Evolutionary conservation across 2,113 vertebrate genomes (phyloP), one percentile per base, ranked within the genome.

Genomic region (Dipodomys stephensi): DNA sequence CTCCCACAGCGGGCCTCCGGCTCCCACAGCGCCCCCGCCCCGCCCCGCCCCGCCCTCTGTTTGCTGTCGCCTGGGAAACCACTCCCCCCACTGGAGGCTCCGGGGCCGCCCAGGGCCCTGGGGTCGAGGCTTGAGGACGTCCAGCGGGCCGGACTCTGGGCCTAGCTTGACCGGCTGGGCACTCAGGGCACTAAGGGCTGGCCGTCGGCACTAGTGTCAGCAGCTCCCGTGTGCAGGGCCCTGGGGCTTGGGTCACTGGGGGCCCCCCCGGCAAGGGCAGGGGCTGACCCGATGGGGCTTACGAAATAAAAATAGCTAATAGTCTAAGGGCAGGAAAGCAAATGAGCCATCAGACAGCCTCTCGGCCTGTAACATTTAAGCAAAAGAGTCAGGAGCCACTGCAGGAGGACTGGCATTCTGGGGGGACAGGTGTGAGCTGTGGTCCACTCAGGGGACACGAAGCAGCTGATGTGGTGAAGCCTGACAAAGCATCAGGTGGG

Each of bases 1-100:
- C 94, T 97, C 77, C 86, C 68, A 0, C 0, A 22, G 28, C 88
- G 83, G 96, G n/a, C n/a, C 97, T 91, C 76, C 83, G 83, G 92
- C 86, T 96, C 92, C 73, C 32, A 12, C 49, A 39, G 39, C 49
- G 16, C 8, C 22, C 62, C 62, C 20, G 62, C 62, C 62, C 62
- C 8, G 53, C 53, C 53, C 53, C 53, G 22, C 62, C 62, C 62
- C 62, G 62, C 62, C 62, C 62, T 64, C 62, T 64, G 62, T 64
- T 64, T 64, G 62, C 19, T 64, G 91, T 97, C 85, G 44, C 92
- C 91, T 32, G 83, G 89, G 96, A 85, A 93, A 97, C 95, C 32
- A 65, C 82, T 68, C 64, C 84, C 85, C 2, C 0, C 20, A 88
- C 4, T 0, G 53, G 64, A 0, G 16, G 46, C 65, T 93, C 44